Evolutionary conservation across 2,113 vertebrate species (phyloP), one percentile per base, ranked within the genome.

Genomic region (Pomatostomus ruficeps): DNA sequence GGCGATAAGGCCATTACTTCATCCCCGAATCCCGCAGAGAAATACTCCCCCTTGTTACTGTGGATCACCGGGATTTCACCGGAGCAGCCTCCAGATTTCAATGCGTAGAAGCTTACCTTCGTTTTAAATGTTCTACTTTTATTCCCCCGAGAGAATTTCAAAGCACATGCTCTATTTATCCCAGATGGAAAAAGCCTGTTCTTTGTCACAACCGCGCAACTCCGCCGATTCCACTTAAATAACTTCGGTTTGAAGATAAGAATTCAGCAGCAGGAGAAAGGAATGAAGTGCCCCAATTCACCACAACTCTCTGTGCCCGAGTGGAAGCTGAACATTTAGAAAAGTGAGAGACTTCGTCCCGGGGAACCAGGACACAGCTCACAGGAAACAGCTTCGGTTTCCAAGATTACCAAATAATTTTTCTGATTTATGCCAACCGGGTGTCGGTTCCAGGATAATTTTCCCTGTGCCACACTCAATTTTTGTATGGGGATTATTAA

Each of bases 101-200:
- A 6, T 35, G 81, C 52, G 23, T 0, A 77, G 63, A 75, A 76
- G 18, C 48, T 74, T 79, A 91, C 78, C 82, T 93, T 86, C 59
- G 6, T 71, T 70, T 59, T 21, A 4, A 83, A 48, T 12, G 46
- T 46, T 87, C 62, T 33, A 54, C 63, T 88, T 78, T 43, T 91
- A 57, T 40, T 22, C 18, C 42, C 67, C 76, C 75, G 38, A 42
- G 71, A 89, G 78, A 51, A 82, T 85, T 80, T 80, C 46, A 74
- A 88, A 94, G 88, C 71, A 77, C 82, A 45, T 51, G 55, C 72
- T 77, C 71, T 67, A 73, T 63, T 91, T 87, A 77, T 70, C 67
- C 71, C 74, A 70, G 72, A 77, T 54, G 83, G 85, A 88, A 94
- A 93, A 95, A 93, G 40, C 55, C 55, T 94, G 85, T n/a, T 83